Evolutionary conservation across 1,140 invertebrate genomes (phyloP).

Genomic region (Pogonomyrmex barbatus): DNA sequence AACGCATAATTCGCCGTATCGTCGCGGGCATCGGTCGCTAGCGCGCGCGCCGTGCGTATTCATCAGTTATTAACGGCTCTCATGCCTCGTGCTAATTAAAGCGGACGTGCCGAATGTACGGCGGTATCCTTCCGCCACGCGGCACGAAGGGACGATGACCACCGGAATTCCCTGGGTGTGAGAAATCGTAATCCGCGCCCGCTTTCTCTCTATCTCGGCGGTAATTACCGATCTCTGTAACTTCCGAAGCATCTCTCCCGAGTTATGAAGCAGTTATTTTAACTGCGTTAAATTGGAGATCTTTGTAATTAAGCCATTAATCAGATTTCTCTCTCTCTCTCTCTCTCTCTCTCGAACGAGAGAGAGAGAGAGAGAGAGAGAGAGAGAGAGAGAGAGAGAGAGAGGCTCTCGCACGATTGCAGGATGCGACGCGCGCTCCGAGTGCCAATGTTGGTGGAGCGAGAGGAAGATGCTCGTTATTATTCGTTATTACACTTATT

Average conservation of each 20-base stretch:
- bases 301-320: conserved; percentile 15
- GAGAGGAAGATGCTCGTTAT: not conserved
- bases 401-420: not conserved
- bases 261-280: not conserved
- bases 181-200: not conserved
- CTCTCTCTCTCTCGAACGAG: too few relatives aligned
- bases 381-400: too few relatives aligned
- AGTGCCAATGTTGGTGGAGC: not conserved
- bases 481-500: not conserved
- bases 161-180: too few relatives aligned
- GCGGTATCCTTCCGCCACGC: too few relatives aligned
- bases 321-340: not conserved
- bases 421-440: not conserved
- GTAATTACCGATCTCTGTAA: conserved; percentile 8
- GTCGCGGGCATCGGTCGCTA: conserved; percentile 5
- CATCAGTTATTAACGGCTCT: conserved; percentile 39
- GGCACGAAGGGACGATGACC: too few relatives aligned
- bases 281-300: conserved; percentile 4
- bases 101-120: conserved; percentile 9
- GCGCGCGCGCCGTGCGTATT: not conserved
- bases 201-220: not conserved
- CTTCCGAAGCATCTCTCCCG: not conserved
- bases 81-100: conserved; percentile 40
- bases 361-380: too few relatives aligned
- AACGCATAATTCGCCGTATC: conserved; percentile 57